Evolutionary conservation across 1,140 invertebrate genomes (phyloP), one percentile per base, ranked within the genome.

Genomic region (Solenopsis fugax): DNA sequence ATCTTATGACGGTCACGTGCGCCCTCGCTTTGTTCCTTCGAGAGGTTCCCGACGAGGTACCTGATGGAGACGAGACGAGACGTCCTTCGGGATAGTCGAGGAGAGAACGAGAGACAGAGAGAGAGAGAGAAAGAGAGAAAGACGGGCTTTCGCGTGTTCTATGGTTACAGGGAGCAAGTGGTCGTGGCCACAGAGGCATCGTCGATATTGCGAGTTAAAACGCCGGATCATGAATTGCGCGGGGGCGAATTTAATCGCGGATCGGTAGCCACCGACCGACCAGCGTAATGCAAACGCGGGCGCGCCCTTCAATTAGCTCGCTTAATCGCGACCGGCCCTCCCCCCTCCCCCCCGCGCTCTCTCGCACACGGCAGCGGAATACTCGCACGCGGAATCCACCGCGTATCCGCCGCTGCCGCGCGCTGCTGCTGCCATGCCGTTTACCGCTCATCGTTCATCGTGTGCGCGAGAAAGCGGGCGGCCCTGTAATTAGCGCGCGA

Each of bases 131-230:
- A n/a, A 75, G n/a, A 58, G 24, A 45, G 58, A 37, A 3, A 9
- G 9, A 12, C n/a, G 6, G 21, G 56, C 41, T 64, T 77, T 60
- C 21, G 24, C 56, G 34, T 16, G 52, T 77, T 64, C n/a, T 10
- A 62, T n/a, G 37, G 9, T 29, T 37, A 4, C 60, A 16, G 13
- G 41, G 75, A 48, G 56, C 75, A 34, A 77, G 41, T 29, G 58
- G 18, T 2, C 41, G 41, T 9, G n/a, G 60, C 52, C 34, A 5
- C 34, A 65, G n/a, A n/a, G 37, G 60, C 24, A 78, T 6, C 29
- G 4, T 64, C 60, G 76, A 78, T 78, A 78, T 67, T 67, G 77
- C 77, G n/a, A 81, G 50, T 72, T 81, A 72, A 82, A 67, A 80
- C 9, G 29, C 10, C n/a, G 77, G 62, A 69, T 80, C 29, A 69